Evolutionary conservation across 2,888 invertebrate genomes (phyloP), one percentile per base, ranked within the genome.

Genomic region (Argyra leucocephala): DNA sequence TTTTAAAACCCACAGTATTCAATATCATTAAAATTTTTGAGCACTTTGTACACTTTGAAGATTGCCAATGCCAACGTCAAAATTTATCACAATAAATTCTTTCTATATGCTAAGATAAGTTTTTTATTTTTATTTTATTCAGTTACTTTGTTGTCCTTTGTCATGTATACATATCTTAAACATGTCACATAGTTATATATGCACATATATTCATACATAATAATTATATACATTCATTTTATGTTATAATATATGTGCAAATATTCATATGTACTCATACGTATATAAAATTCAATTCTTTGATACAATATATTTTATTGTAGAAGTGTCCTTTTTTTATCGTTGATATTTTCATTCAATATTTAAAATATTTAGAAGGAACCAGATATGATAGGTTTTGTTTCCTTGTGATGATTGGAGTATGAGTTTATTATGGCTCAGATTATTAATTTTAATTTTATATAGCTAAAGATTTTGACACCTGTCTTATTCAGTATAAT

Each of bases 361-460:
- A 48, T 9, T 48, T 48, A 18, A n/a, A n/a, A 48, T 48, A 15
- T 48, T 2, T 48, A 15, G 15, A 37, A 37, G 5, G n/a, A 18
- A 12, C 37, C n/a, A n/a, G n/a, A n/a, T n/a, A n/a, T 37, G 37
- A 37, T 37, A 3, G 15, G n/a, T 48, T 48, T n/a, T 48, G 18
- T 48, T 2, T 48, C 12, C 48, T 48, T 15, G 18, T 48, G 48
- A 48, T 6, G 48, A 48, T 48, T 48, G 18, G 15, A 48, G 18
- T 48, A 18, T 48, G 15, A 18, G 48, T 48, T 48, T 48, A 48
- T 48, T 48, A 48, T 48, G 2, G 48, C 15, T 48, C 15, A 48
- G 48, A 48, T 48, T 48, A 48, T 48, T 48, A 48, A 48, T 48
- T 48, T 48, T 48, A 48, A 48, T 48, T 48, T 48, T 15, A 48